Conservation (phyloP, 2,113 vertebrate species). For the Lota lota region DNA sequence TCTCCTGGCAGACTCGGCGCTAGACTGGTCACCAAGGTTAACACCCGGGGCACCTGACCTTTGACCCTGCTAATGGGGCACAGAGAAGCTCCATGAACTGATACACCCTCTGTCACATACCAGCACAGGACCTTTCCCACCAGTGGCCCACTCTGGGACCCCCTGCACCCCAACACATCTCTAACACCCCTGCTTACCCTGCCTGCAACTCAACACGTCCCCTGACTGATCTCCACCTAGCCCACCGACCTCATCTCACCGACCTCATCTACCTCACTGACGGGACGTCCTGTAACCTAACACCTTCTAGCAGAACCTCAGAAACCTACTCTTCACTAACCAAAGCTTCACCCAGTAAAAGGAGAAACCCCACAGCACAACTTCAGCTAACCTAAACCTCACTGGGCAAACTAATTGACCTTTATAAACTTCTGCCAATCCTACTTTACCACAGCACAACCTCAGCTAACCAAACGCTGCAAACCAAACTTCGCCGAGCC, state of each 20-base stretch:
- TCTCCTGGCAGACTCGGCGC: conserved; percentile 77
- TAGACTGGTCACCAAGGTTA: conserved; percentile 81
- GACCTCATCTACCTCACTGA: background rate
- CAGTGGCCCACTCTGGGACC: conserved; percentile 33
- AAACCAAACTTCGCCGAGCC: no score
- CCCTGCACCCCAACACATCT: conserved; percentile 43
- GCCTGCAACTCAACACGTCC: conserved; percentile 4
- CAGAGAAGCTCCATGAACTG: conserved; percentile 75
- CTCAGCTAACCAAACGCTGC: no score
- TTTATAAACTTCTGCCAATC: no score
- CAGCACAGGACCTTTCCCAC: conserved; percentile 79
- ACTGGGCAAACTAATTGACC: no score
- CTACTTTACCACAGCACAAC: no score
- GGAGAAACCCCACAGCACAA: no score
- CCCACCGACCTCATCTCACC: conserved; percentile 13
- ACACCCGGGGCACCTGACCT: conserved; percentile 77
- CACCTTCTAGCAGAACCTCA: no score
- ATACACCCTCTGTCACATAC: conserved; percentile 77
- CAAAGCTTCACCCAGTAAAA: no score
- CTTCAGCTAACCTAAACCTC: no score
- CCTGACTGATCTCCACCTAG: conserved; percentile 28
- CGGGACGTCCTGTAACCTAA: background rate
- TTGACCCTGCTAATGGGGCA: conserved; percentile 82
- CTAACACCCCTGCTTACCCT: conserved; percentile 41
- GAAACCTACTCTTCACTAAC: no score